phyloP scores from a whole-genome alignment of 2,113 vertebrate genomes.

The Otocyon megalotis region DNA sequence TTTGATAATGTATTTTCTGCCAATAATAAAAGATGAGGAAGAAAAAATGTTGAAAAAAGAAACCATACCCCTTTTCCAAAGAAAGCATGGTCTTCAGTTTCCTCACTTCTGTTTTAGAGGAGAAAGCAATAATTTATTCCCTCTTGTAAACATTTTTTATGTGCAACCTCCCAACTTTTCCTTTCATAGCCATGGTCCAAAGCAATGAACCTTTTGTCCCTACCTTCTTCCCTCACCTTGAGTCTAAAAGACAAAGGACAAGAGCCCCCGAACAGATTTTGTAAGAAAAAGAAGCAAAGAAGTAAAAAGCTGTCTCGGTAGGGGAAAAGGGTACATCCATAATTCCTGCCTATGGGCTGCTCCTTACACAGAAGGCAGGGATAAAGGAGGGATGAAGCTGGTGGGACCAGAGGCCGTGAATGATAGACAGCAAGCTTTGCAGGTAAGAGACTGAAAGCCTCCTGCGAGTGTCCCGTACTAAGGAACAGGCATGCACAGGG shows the following conservation, averaged over 20 bases:
- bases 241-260: slow-evolving; percentile 32
- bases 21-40: slow-evolving; percentile 66
- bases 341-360: not conserved
- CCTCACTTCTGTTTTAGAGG: slow-evolving; percentile 47
- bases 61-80: slow-evolving; percentile 58
- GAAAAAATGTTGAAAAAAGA: slow-evolving; percentile 54
- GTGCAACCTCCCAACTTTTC: not conserved
- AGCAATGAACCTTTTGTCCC: slow-evolving; percentile 3
- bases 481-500: not conserved
- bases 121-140: slow-evolving; percentile 30
- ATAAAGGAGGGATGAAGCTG: not conserved
- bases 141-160: slow-evolving; percentile 47
- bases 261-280: not conserved
- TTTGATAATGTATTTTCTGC: slow-evolving; percentile 75
- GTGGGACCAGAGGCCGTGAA: not conserved
- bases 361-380: not conserved
- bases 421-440: not conserved
- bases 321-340: not conserved
- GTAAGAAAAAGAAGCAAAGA: not conserved
- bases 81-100: slow-evolving; percentile 48
- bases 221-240: not conserved
- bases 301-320: not conserved
- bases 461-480: not conserved
- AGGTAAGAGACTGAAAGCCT: not conserved
- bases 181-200: not conserved